A percentile compares a stretch with the other conserved stretches of the same genome.
Evolutionary conservation across 2,113 vertebrate species (phyloP).

Genomic region (Triplophysa dalaica): DNA sequence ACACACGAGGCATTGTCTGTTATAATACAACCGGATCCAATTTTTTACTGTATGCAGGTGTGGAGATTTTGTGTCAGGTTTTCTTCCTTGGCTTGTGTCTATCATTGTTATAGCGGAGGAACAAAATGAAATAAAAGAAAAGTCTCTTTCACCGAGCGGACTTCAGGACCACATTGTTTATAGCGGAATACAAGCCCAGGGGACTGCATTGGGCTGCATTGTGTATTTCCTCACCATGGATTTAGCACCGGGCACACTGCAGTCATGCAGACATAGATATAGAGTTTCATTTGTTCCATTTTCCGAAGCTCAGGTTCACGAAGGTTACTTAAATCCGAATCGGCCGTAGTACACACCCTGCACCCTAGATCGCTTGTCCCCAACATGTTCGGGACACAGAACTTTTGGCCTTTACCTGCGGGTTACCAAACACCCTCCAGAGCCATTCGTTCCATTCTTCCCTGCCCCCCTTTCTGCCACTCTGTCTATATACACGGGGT

Average conservation of each 20-base stretch:
- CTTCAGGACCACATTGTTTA: constrained; percentile 50
- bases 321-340: constrained; percentile 65
- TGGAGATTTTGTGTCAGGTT: not conserved
- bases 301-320: constrained; percentile 67
- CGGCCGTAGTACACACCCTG: constrained; percentile 50
- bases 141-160: constrained; percentile 38
- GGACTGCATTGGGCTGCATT: constrained; percentile 53
- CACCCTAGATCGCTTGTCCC: constrained; percentile 46
- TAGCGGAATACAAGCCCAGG: constrained; percentile 53
- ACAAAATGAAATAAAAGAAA: constrained; percentile 39
- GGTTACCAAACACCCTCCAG: constrained; percentile 51
- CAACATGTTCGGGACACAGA: constrained; percentile 4
- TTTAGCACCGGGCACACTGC: constrained; percentile 57
- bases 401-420: constrained; percentile 52
- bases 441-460: constrained; percentile 35
- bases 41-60: not conserved
- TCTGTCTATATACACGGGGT: constrained; percentile 63
- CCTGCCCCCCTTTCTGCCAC: constrained; percentile 13
- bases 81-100: constrained; percentile 5
- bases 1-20: not conserved
- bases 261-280: constrained; percentile 67
- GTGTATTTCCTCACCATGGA: constrained; percentile 55
- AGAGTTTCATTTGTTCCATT: constrained; percentile 75
- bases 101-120: constrained; percentile 18
- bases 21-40: not conserved